Base-by-base conservation (phyloP, 2,113 vertebrate species). In the Morphnarchus princeps region DNA sequence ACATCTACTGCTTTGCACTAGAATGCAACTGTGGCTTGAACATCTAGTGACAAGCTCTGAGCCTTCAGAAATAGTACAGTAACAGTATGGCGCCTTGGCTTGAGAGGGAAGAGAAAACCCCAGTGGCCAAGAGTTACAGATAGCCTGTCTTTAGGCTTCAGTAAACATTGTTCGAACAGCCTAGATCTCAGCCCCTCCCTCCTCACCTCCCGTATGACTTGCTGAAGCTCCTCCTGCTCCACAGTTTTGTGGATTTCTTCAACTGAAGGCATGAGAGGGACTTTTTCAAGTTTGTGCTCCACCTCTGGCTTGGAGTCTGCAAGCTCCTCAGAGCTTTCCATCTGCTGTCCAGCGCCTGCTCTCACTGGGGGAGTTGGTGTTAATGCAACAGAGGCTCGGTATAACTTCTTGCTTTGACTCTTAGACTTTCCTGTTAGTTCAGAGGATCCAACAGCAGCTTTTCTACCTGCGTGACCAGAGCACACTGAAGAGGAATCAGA, bases 201-300 rank as follows among this genome's bases (percentile, higher is more conserved):
- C 80, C 97, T 97, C 85, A 99, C 99, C 99, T 99, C 99, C 78
- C 98, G 98, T 79, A 99, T 99, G 82, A 99, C 98, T 97, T 99
- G 98, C 62, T 99, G 98, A 79, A 99, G 95, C 70, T 99, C 98
- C 66, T 98, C 98, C 57, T 98, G 98, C 40, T 98, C 98, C 62
- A 97, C 92, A 3, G 96, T 93, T 95, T 58, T 98, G 67, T 97
- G 91, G 73, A 93, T 95, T 73, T 98, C 98, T 72, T 98, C 98
- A 79, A 79, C 52, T 1, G 87, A 90, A 50, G 96, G 79, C 62
- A 83, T 7, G 2, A 76, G 58, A 45, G 98, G 59, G 12, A 86
- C 70, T 55, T 93, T 96, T 70, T 97, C 97, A 82, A 66, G 92
- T 62, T 93, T 97, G 87, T 97, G 83, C 31, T 98, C 97, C 54